Evolutionary conservation across 1,140 invertebrate genomes (phyloP), one percentile per base, ranked within the genome.

Genomic region (Nebria ingens): DNA sequence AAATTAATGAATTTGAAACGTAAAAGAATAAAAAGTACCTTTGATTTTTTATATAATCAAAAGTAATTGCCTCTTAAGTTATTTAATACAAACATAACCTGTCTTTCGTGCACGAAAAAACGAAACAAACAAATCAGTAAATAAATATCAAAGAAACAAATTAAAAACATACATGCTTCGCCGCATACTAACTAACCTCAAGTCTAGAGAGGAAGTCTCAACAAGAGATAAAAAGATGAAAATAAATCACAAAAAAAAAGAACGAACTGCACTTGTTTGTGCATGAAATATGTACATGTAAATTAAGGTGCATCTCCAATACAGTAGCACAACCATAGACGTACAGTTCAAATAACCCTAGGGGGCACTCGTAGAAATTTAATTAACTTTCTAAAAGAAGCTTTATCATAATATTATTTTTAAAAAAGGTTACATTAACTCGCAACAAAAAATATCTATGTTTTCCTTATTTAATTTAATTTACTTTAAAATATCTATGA

Each of bases 261-360:
- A 29, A 13, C 4, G 4, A 17, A 12, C 9, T 45, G 6, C 17
- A 45, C 40, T 45, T 45, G 40, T 17, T 45, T 45, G 40, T 17
- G 15, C 40, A 45, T 45, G 40, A 45, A 45, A 45, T 45, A 45
- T 45, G 40, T 17, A 45, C 40, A 45, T 45, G 40, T 45, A 45
- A 45, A 45, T 45, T 45, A 45, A 45, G 4, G 40, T 45, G 40
- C 6, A 45, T 12, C 25, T 34, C 6, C 25, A n/a, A 34, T 34
- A 34, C 25, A 34, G 6, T 9, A 6, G n/a, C 25, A 34, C 25
- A 34, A 6, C 6, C 25, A 34, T 34, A 34, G 6, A 34, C n/a
- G n/a, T n/a, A 34, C n/a, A 34, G 25, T 6, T n/a, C 25, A 34
- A 34, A 6, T n/a, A 34, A 34, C 25, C 25, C 6, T 34, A 34